These are phyloP conservation scores for Datnioides undecimradiatus DNA, from an alignment of 2,113 vertebrate genomes.

Conservation along the genomic window DNA sequence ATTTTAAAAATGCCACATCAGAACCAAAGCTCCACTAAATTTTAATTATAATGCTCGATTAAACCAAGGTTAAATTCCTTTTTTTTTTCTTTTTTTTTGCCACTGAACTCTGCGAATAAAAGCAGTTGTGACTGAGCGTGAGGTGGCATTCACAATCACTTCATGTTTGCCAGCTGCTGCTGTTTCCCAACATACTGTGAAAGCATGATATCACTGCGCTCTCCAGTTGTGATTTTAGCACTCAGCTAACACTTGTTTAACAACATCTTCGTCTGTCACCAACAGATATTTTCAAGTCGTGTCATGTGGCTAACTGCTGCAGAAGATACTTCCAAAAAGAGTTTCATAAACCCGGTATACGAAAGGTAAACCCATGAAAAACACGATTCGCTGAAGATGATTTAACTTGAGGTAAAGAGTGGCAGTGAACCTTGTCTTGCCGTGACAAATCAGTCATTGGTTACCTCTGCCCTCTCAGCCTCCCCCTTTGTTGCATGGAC, in stretches of 20 bases:
- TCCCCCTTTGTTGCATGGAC: constrained; percentile 41
- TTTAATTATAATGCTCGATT: background rate
- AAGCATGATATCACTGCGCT: constrained; percentile 23
- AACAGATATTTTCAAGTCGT: constrained; percentile 30
- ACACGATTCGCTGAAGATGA: constrained; percentile 10
- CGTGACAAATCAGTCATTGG: constrained; percentile 34
- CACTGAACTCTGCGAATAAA: background rate
- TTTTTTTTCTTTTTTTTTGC: too few relatives aligned
- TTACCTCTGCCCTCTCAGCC: constrained; percentile 46
- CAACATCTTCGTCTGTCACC: constrained; percentile 44
- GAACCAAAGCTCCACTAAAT: background rate
- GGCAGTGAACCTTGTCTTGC: constrained; percentile 7
- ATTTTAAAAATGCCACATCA: background rate
- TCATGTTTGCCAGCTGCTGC: constrained; percentile 25
- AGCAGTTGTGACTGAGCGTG: background rate
- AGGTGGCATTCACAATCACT: constrained; percentile 10
- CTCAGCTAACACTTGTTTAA: constrained; percentile 52
- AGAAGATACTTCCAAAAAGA: background rate
- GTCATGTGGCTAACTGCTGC: constrained; percentile 8
- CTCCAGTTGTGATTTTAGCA: constrained; percentile 67
- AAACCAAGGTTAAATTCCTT: background rate
- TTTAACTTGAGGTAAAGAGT: constrained; percentile 22
- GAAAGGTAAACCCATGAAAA: constrained; percentile 5
- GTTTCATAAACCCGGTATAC: background rate
- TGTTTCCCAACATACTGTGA: constrained; percentile 36